Percentiles rank a stretch among this genome's conserved stretches.
Evolutionary conservation across 2,888 invertebrate species (phyloP).

Genomic region (Leptinotarsa rubiginosa): DNA sequence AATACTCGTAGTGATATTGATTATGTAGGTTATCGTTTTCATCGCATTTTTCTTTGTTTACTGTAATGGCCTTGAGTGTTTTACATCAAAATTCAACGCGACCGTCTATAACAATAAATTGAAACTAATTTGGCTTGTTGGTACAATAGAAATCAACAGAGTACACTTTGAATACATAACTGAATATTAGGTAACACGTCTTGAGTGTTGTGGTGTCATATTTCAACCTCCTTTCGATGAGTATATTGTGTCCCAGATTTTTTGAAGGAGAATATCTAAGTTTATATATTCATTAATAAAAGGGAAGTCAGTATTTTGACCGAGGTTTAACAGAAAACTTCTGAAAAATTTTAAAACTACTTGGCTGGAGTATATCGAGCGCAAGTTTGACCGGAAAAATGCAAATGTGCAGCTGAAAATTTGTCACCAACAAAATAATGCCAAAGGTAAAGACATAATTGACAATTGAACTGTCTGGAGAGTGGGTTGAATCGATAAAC

Average conservation of each 20-base stretch:
- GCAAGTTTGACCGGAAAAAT: no score
- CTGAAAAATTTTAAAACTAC: no score
- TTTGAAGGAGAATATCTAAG: neutral
- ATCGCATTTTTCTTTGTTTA: neutral
- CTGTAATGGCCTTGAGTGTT: neutral
- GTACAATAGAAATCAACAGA: conserved; percentile 6
- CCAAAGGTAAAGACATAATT: no score
- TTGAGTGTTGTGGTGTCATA: neutral
- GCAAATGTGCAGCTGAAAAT: no score
- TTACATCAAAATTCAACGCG: conserved; percentile 12
- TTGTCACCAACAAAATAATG: no score
- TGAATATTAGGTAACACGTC: neutral
- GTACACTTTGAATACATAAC: conserved; percentile 1
- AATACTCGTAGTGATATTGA: neutral
- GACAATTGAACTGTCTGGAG: no score
- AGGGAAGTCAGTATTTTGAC: neutral
- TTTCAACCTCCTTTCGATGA: neutral
- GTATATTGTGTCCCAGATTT: neutral
- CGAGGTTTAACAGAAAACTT: no score
- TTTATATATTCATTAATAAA: neutral
- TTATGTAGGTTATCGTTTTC: neutral
- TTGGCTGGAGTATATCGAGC: no score
- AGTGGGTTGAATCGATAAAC: no score
- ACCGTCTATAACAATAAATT: conserved; percentile 4
- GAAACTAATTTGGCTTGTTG: conserved; percentile 12